Percentiles rank a stretch among this genome's conserved stretches.
These are phyloP conservation scores for Pyxicephalus adspersus DNA, from an alignment of 2,113 vertebrate species.

Conservation along the genomic window DNA sequence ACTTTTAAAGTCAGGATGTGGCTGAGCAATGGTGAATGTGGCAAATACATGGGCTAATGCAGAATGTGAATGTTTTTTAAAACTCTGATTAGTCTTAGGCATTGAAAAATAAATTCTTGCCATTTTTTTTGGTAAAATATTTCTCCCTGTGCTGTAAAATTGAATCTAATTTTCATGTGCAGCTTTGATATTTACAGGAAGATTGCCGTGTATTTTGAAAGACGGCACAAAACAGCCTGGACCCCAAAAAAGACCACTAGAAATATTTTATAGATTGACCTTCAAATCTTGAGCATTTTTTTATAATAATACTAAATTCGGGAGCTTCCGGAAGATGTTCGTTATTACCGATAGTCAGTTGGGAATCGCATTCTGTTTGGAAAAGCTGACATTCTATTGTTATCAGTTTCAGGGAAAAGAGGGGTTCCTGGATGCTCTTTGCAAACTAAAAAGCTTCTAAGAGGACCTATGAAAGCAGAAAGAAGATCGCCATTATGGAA, in stretches of 20 bases:
- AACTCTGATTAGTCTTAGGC: no score
- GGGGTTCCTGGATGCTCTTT: neutral
- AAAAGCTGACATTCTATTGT: constrained; percentile 22
- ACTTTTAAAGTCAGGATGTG: no score
- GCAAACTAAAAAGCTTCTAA: neutral
- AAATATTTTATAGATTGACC: constrained; percentile 38
- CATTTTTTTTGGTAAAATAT: no score
- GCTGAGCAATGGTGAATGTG: no score
- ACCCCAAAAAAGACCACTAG: neutral
- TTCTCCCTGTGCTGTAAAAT: no score
- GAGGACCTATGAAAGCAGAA: neutral
- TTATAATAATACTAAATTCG: constrained; percentile 14
- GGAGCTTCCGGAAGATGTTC: constrained; percentile 5
- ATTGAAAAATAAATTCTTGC: no score
- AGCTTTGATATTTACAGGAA: no score
- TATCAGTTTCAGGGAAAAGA: constrained; percentile 28
- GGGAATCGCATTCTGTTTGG: neutral
- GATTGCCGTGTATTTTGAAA: no score
- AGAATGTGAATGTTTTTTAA: no score
- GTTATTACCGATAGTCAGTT: constrained; percentile 22
- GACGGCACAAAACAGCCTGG: neutral
- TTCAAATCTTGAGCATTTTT: neutral
- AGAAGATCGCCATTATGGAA: neutral
- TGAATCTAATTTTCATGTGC: no score
- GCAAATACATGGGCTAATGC: no score